Evolutionary conservation across 30 jellyfish, hydroid and myxozoan genomes (phyloP).

Genomic region (Turritopsis dohrnii): DNA sequence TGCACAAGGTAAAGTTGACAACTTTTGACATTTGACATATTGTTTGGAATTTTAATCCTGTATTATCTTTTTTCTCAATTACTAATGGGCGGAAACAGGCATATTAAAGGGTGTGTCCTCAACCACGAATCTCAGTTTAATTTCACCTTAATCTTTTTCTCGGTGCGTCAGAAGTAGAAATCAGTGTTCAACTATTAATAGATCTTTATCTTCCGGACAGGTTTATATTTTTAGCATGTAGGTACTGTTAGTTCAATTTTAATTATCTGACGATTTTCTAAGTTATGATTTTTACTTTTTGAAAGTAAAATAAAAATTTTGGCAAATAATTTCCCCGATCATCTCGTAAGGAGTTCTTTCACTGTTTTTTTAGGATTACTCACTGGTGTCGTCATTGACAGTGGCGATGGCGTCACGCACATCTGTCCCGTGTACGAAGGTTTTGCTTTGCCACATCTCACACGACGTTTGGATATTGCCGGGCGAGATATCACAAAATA

Average conservation of each 20-base stretch:
- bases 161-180: background rate
- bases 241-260: background rate
- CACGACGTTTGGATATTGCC: slow-evolving; percentile 95
- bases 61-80: background rate
- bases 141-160: background rate
- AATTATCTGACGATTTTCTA: background rate
- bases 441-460: slow-evolving; percentile 94
- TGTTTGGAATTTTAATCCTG: background rate
- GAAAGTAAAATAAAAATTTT: background rate
- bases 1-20: slow-evolving; percentile 82
- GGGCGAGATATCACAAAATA: slow-evolving; percentile 97
- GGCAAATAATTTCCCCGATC: background rate
- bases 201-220: background rate
- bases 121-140: background rate
- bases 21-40: background rate
- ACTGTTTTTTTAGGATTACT: slow-evolving; percentile 52
- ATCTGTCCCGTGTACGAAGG: slow-evolving; percentile 99
- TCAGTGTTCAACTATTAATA: background rate
- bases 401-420: slow-evolving; percentile 99
- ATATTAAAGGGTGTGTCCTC: background rate
- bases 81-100: background rate
- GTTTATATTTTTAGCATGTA: background rate
- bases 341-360: background rate
- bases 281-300: background rate
- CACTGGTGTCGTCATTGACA: slow-evolving; percentile 98